phyloP scores from a whole-genome alignment of 2,888 invertebrate species.

The Plebejus anna region DNA sequence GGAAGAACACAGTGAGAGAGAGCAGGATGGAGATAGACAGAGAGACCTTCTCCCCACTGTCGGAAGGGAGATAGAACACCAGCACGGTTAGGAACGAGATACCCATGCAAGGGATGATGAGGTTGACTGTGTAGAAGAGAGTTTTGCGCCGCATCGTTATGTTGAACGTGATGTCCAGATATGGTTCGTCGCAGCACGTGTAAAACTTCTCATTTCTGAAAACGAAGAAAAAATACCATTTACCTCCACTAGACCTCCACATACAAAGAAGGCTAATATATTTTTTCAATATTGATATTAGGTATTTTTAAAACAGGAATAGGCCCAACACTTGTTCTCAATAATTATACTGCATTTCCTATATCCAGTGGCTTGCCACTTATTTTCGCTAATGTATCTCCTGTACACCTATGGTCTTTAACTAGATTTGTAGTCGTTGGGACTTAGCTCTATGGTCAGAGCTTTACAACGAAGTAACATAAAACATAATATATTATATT shows the following conservation, averaged over 20 bases:
- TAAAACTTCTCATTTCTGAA: slow-evolving; percentile 94
- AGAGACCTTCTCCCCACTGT: slow-evolving; percentile 99
- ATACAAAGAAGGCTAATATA: neutral
- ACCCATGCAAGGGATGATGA: slow-evolving; percentile 98
- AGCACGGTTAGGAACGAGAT: slow-evolving; percentile 98
- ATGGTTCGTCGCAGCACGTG: slow-evolving; percentile 98
- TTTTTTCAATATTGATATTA: neutral
- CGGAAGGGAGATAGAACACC: slow-evolving; percentile 98
- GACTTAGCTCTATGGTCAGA: too few relatives aligned
- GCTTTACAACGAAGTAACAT: too few relatives aligned
- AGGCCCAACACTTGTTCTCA: too few relatives aligned
- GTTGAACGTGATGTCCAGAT: slow-evolving; percentile 97
- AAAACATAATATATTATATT: too few relatives aligned
- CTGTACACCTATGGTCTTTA: too few relatives aligned
- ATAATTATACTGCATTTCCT: too few relatives aligned
- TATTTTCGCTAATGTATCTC: too few relatives aligned
- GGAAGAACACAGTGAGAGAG: slow-evolving; percentile 97
- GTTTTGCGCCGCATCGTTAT: slow-evolving; percentile 98
- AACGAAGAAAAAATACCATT: neutral
- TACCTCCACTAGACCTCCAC: neutral
- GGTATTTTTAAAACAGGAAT: neutral
- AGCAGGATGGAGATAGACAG: slow-evolving; percentile 96
- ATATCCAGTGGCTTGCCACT: too few relatives aligned
- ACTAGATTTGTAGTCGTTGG: too few relatives aligned
- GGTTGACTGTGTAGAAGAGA: slow-evolving; percentile 97